Evolutionary conservation across 2,888 invertebrate genomes (phyloP), one percentile per base, ranked within the genome.

Genomic region (Allophyes oxyacanthae): DNA sequence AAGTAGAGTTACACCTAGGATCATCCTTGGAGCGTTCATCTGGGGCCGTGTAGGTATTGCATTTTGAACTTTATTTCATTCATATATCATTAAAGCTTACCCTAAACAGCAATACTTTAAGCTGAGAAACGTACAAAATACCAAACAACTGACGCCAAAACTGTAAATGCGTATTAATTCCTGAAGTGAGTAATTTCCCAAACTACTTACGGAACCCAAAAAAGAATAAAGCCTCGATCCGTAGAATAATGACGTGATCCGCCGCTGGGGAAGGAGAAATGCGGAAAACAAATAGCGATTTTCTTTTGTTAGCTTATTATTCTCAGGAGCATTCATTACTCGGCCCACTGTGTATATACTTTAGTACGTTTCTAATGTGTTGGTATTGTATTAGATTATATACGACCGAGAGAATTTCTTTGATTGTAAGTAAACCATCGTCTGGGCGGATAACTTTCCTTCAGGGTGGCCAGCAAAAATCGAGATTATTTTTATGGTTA

Each of bases 301-400:
- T 91, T 93, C 92, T 92, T 91, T 92, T 92, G 93, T 93, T 92
- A 75, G 92, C 90, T 91, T 93, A 92, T 92, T 91, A 91, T 88
- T 88, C 91, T 85, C 89, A 66, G 55, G 90, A 81, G 93, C 82
- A 89, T 91, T 92, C 89, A 92, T 93, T 93, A 93, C 81, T 90
- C 72, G 83, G 83, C 78, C 83, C 84, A 84, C 74, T 74, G 81
- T 80, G 79, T 80, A 74, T 74, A 66, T 70, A 56, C 34, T 45
- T 75, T 70, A 59, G 59, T 40, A 44, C 64, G 61, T 59, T 68
- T 49, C 59, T 64, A 78, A 66, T 67, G 71, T 69, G 68, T 76
- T 72, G 40, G 65, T 64, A 72, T 63, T 72, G 64, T 67, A 62
- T 67, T 64, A 66, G 60, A 59, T 68, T 64, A 68, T 64, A 64